Evolutionary conservation across 2,888 invertebrate species (phyloP), one percentile per base, ranked within the genome.

Genomic region (Creontiades dilutus): DNA sequence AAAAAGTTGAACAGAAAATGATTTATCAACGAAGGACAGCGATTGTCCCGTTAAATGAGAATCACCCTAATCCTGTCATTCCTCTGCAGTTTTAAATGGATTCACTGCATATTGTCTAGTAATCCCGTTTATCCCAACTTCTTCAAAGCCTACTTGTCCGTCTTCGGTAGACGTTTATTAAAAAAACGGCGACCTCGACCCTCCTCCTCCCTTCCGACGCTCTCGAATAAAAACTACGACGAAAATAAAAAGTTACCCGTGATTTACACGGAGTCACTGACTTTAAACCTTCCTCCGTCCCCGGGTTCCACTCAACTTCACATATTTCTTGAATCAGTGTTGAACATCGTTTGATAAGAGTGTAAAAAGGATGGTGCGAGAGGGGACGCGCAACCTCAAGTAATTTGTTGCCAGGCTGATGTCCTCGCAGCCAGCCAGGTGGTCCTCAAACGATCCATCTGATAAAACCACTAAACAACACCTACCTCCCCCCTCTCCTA

Each of bases 401-500:
- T 88, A 88, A 88, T 88, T 88, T 88, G 88, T 88, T 78, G 88
- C 88, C 80, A 47, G 78, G 23, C 28, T 88, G 78, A 88, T 88
- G 88, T 88, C 88, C 88, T 88, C 88, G 78, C 76, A 78, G 61
- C 76, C 78, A 78, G 78, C 89, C 89, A 89, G 89, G 89, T 89
- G 89, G 89, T 89, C 89, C 89, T 89, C 82, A 82, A 82, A 84
- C 81, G 89, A 82, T 68, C 23, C 61, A 89, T 84, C 82, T 84
- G 89, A 89, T 89, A 89, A 89, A 89, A 84, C 89, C 28, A 89
- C 89, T 89, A 89, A 89, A 89, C 89, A 89, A 89, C 89, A 89
- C 89, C 89, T 89, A 27, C 80, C 55, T 52, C 80, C 2, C 88
- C 80, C 68, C 86, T 76, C 76, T 23, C 47, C 76, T 87, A 47